A percentile compares a stretch with the other conserved stretches of the same genome.
Evolutionary conservation across 1,140 invertebrate species (phyloP).

Genomic region (Pseudoatta argentina): DNA sequence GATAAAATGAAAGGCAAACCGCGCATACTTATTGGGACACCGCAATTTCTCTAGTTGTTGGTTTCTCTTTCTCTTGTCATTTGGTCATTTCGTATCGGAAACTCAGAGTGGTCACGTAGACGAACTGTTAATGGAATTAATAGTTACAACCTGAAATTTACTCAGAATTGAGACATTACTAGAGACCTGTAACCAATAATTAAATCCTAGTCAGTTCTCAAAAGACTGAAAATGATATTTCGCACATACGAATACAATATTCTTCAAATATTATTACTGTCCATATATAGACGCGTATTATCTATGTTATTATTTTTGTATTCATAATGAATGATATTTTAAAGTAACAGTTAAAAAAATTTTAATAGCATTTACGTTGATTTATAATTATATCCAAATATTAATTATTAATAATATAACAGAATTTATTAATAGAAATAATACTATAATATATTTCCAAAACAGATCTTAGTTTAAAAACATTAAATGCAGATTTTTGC

Average conservation of each 20-base stretch:
- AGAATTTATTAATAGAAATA: too few relatives aligned
- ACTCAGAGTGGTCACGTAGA: slow-evolving; percentile 30
- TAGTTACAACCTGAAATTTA: slow-evolving; percentile 70
- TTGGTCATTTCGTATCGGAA: slow-evolving; percentile 30
- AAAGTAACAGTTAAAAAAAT: not conserved
- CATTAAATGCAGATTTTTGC: too few relatives aligned
- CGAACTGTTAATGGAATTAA: slow-evolving; percentile 71
- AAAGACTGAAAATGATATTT: slow-evolving; percentile 70
- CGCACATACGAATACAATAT: slow-evolving; percentile 40
- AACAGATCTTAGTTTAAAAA: too few relatives aligned
- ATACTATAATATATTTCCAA: too few relatives aligned
- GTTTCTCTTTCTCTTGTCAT: slow-evolving; percentile 14
- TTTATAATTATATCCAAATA: not conserved
- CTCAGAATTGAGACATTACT: slow-evolving; percentile 55
- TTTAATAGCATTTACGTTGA: not conserved
- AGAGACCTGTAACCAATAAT: slow-evolving; percentile 62
- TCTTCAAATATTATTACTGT: slow-evolving; percentile 8
- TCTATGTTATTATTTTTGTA: not conserved
- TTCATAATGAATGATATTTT: not conserved
- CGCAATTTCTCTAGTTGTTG: slow-evolving; percentile 2
- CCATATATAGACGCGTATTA: slow-evolving; percentile 18
- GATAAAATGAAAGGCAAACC: not conserved
- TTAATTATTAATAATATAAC: not conserved
- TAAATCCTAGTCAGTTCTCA: slow-evolving; percentile 62
- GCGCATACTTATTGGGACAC: not conserved